Evolutionary conservation across 2,888 invertebrate genomes (phyloP).

Genomic region (Crossocerus cetratus): DNA sequence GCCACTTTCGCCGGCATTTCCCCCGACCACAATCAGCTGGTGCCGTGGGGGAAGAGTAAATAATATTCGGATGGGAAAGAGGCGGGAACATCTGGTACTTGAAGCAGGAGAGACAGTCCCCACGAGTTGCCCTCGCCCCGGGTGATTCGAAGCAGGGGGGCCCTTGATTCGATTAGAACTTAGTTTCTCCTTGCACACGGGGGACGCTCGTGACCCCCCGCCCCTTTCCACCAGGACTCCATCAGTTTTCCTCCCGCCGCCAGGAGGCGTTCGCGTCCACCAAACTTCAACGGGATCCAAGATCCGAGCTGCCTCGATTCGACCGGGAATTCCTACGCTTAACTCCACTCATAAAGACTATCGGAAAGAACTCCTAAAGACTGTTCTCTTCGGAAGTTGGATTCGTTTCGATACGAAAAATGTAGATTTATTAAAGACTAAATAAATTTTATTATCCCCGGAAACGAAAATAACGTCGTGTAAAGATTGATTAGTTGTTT

Average conservation of each 20-base stretch:
- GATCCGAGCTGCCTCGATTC: conserved; percentile 23
- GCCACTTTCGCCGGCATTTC: too few relatives aligned
- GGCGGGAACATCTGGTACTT: conserved; percentile 36
- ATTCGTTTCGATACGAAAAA: too few relatives aligned
- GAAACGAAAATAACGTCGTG: too few relatives aligned
- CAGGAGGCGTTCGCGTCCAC: conserved; percentile 16
- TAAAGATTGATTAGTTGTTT: too few relatives aligned
- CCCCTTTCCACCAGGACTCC: conserved; percentile 30
- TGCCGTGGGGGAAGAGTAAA: conserved; percentile 26
- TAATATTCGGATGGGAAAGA: conserved; percentile 42
- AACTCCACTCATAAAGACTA: not conserved
- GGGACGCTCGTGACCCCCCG: conserved; percentile 60
- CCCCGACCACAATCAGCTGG: not conserved
- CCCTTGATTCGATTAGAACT: conserved; percentile 68
- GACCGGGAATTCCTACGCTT: conserved; percentile 37
- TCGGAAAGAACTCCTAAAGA: not conserved
- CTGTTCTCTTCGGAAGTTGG: too few relatives aligned
- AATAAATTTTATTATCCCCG: too few relatives aligned
- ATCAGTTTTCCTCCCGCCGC: conserved; percentile 36
- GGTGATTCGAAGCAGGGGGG: conserved; percentile 63
- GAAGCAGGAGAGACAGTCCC: conserved; percentile 46
- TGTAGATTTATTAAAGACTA: too few relatives aligned
- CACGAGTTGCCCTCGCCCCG: conserved; percentile 43
- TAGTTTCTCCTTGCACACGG: conserved; percentile 60
- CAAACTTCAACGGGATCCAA: conserved; percentile 22